Percentiles rank a stretch among this genome's conserved stretches.
These are phyloP conservation scores for Polylopha cassiicola DNA, from an alignment of 2,888 invertebrate species.

Conservation along the genomic window DNA sequence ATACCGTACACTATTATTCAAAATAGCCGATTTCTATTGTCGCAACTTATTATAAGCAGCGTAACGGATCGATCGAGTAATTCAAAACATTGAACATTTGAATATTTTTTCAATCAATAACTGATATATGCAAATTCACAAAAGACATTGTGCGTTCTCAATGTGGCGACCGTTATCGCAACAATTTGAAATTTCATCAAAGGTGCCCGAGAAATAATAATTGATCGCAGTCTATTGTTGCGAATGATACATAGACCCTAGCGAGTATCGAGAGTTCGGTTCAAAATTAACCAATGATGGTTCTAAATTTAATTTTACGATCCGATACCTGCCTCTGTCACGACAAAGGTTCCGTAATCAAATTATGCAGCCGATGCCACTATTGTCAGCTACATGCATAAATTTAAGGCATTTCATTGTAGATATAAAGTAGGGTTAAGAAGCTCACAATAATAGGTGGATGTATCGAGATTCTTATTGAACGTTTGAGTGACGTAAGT, in stretches of 20 bases:
- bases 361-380: slow-evolving; percentile 74
- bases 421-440: slow-evolving; percentile 61
- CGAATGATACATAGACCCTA: slow-evolving; percentile 62
- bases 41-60: slow-evolving; percentile 58
- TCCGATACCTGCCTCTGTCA: slow-evolving; percentile 67
- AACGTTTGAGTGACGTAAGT: slow-evolving; percentile 56
- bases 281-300: slow-evolving; percentile 76
- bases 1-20: slow-evolving; percentile 50
- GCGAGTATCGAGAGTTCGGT: slow-evolving; percentile 55
- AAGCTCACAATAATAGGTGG: slow-evolving; percentile 57
- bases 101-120: slow-evolving; percentile 77
- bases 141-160: slow-evolving; percentile 60
- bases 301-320: slow-evolving; percentile 75
- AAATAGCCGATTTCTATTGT: slow-evolving; percentile 47
- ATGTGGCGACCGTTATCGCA: slow-evolving; percentile 70
- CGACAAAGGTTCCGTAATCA: slow-evolving; percentile 72
- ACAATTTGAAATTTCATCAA: slow-evolving; percentile 72
- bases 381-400: slow-evolving; percentile 71
- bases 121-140: slow-evolving; percentile 71
- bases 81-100: slow-evolving; percentile 61
- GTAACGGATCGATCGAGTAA: slow-evolving; percentile 68
- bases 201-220: slow-evolving; percentile 73
- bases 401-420: slow-evolving; percentile 69
- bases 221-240: slow-evolving; percentile 69
- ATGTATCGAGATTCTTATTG: slow-evolving; percentile 63